phyloP scores from a whole-genome alignment of 2,113 vertebrate genomes.

The Phocoena sinus region DNA sequence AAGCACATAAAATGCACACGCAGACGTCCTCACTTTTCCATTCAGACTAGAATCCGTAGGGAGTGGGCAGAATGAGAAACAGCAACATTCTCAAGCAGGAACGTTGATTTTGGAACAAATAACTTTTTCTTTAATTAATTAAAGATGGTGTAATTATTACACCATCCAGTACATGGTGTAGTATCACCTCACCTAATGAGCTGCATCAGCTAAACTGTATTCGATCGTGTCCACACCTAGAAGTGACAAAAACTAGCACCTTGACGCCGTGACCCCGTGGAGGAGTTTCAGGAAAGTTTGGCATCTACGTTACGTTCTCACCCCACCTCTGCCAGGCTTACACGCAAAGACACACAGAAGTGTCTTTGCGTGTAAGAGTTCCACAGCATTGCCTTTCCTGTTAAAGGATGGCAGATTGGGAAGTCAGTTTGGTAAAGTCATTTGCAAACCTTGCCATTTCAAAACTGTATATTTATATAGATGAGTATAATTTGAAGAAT shows the following conservation, averaged over 20 bases:
- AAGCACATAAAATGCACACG: neutral
- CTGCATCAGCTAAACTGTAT: neutral
- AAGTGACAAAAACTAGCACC: conserved; percentile 46
- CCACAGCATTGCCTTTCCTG: neutral
- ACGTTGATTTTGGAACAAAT: neutral
- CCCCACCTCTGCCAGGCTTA: too few species aligned
- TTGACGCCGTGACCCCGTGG: neutral
- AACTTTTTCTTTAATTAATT: neutral
- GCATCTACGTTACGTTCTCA: neutral
- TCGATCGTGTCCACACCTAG: conserved; percentile 39
- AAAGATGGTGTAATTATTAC: too few species aligned
- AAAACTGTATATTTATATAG: conserved; percentile 66
- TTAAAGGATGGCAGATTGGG: conserved; percentile 42
- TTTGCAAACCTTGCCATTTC: conserved; percentile 69
- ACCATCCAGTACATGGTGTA: neutral
- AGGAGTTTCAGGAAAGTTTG: conserved; percentile 32
- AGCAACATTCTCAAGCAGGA: neutral
- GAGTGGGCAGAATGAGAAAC: neutral
- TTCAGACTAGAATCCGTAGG: neutral
- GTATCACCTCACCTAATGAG: neutral
- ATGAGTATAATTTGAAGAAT: conserved; percentile 71
- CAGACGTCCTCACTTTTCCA: neutral
- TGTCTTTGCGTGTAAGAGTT: neutral
- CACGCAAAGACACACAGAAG: neutral
- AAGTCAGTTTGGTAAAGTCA: conserved; percentile 63